Evolutionary conservation across 1,140 invertebrate genomes (phyloP), one percentile per base, ranked within the genome.

Genomic region (Trypoxylus dichotomus): DNA sequence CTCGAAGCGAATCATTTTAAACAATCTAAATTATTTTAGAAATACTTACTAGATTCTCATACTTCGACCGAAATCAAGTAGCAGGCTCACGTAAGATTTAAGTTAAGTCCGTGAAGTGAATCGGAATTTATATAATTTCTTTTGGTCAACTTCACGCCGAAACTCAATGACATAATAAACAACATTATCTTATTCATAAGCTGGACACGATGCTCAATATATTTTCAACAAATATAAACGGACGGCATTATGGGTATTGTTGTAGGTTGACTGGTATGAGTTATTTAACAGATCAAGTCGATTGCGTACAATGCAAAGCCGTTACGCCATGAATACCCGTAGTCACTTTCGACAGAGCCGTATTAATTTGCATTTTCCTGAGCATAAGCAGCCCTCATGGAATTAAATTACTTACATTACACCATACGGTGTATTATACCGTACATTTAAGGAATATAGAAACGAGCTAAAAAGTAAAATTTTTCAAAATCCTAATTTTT

Each of bases 111-210:
- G 60, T 47, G 43, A 47, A 5, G 13, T 27, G 60, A 24, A 63
- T 24, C 25, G 7, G 60, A 21, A 21, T 24, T 63, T 11, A 63
- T 13, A 63, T 24, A 25, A 25, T 63, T 19, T 19, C 60, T 47
- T 63, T 63, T 63, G 25, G 25, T 19, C 19, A 63, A 63, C n/a
- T 24, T 63, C 21, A 63, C 60, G 24, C 60, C 60, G 60, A 63
- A 63, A 63, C 25, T 27, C 60, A 60, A 76, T 60, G 75, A 76
- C 43, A 58, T 58, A 76, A 76, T 76, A 76, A 76, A 76, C 75
- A 54, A 76, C 75, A 60, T 58, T 60, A 60, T 76, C 71, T 73
- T 42, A 73, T 73, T 73, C 37, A 73, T 42, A 73, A n/a, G 3
- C 37, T 32, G 32, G 71, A 73, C 71, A 41, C 71, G 25, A 73